Evolutionary conservation across 2,888 invertebrate species (phyloP), one percentile per base, ranked within the genome.

Genomic region (Loripinus fragilis): DNA sequence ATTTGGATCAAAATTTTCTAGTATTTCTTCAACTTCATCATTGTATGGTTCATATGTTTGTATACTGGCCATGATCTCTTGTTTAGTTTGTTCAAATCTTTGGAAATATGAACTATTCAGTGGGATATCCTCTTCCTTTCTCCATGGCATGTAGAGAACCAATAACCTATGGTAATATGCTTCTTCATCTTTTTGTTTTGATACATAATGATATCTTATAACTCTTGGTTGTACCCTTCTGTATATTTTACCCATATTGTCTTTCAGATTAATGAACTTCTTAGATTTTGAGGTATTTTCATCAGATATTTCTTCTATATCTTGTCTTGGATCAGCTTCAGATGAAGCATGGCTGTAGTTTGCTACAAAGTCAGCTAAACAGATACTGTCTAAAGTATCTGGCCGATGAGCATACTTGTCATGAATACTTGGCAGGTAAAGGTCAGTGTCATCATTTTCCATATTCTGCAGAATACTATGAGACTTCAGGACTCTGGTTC

Each of bases 351-450:
- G 20, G 17, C 10, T 64, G 69, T 80, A 80, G 25, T 80, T 71
- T 48, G 77, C 45, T 17, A 55, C 76, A 73, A 85, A 85, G n/a
- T 80, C 80, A 33, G 80, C 85, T 38, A 82, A 70, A 28, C 73
- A 82, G 8, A 72, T 66, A 38, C 78, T n/a, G 42, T 80, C 80
- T 28, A 84, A 55, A 7, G 7, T 68, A 12, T 74, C 45, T 60
- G 81, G 79, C 45, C 75, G 42, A 25, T 69, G 67, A 35, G 81
- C 67, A 74, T 84, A 84, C 45, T 75, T 81, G 30, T 81, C 84
- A 73, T 77, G 79, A 33, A 79, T 75, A 68, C 64, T 72, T 60
- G 81, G 71, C 8, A 81, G 5, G 71, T 75, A 84, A n/a, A 81
- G 68, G 65, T 85, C 81, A 30, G 65, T 73, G 38, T 85, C 80